A percentile compares a stretch with the other conserved stretches of the same genome.
Evolutionary conservation across 2,888 invertebrate genomes (phyloP).

Genomic region (Drosophila barbarae): DNA sequence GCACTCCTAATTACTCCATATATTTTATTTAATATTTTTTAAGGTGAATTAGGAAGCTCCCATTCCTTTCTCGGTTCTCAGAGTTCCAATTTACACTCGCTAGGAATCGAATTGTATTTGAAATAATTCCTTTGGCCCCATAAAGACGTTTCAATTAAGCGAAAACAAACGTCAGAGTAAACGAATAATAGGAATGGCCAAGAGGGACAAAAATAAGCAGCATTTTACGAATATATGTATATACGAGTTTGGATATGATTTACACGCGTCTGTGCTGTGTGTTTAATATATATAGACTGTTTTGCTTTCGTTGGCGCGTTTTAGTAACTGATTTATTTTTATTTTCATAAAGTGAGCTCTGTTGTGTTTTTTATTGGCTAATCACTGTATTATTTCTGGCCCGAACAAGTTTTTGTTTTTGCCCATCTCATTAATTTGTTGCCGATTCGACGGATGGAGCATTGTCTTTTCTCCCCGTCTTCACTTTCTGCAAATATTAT

Average conservation of each 20-base stretch:
- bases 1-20: background rate
- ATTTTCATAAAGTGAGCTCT: slow-evolving; percentile 20
- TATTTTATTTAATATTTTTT: background rate
- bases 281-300: slow-evolving; percentile 17
- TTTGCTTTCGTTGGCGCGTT: slow-evolving; percentile 31
- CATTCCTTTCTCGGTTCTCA: background rate
- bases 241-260: slow-evolving; percentile 32
- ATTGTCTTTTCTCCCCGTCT: slow-evolving; percentile 3
- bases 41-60: background rate
- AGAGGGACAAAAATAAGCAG: slow-evolving; percentile 36
- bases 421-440: slow-evolving; percentile 23
- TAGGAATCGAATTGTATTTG: background rate
- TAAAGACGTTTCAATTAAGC: slow-evolving; percentile 33
- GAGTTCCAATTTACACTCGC: background rate
- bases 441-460: slow-evolving; percentile 13
- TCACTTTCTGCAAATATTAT: slow-evolving; percentile 20
- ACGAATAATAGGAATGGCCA: slow-evolving; percentile 16
- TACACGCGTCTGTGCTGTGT: slow-evolving; percentile 14
- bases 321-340: slow-evolving; percentile 56
- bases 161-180: slow-evolving; percentile 15
- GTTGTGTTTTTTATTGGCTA: slow-evolving; percentile 35
- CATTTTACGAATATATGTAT: slow-evolving; percentile 4
- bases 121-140: slow-evolving; percentile 24
- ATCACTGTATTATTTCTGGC: slow-evolving; percentile 18
- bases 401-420: slow-evolving; percentile 44